Conservation (phyloP, 2,113 vertebrate genomes). For the Oryzias woworae region DNA sequence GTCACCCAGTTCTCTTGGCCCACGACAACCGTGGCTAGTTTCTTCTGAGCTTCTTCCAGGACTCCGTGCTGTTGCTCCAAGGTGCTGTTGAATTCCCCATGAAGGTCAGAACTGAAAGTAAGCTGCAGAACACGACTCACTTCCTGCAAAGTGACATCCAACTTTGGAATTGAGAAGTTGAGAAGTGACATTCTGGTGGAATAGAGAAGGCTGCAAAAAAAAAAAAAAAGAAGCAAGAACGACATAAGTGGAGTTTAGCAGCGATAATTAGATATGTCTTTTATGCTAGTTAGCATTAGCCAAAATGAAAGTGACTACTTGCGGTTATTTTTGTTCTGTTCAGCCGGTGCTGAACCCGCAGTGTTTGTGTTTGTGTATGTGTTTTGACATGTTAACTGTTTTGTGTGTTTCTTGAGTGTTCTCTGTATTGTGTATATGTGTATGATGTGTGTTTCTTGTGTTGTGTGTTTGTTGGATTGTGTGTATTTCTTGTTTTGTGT, state of each 20-base stretch:
- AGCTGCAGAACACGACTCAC: conserved; percentile 77
- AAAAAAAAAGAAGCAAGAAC: neutral
- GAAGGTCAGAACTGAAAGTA: conserved; percentile 68
- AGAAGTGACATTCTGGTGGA: conserved; percentile 72
- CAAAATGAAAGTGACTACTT: too few species aligned
- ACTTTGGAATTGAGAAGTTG: conserved; percentile 75
- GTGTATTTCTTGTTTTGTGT: too few species aligned
- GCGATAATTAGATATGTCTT: too few species aligned
- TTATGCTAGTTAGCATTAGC: too few species aligned
- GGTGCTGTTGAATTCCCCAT: conserved; percentile 61
- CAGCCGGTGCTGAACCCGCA: too few species aligned
- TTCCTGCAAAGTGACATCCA: conserved; percentile 77
- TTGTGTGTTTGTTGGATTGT: too few species aligned
- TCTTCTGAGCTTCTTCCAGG: conserved; percentile 63
- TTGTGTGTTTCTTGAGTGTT: too few species aligned
- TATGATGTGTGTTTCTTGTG: too few species aligned
- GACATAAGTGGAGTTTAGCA: neutral
- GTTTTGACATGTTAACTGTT: too few species aligned
- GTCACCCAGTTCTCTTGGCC: conserved; percentile 80
- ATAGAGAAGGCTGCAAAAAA: conserved; percentile 10
- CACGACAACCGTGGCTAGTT: conserved; percentile 24
- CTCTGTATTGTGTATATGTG: too few species aligned
- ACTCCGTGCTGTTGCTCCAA: conserved; percentile 64
- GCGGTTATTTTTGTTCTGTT: neutral
- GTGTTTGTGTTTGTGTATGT: too few species aligned